These are phyloP conservation scores for Phaethornis superciliosus DNA, from an alignment of 2,113 vertebrate genomes.

Conservation along the genomic window DNA sequence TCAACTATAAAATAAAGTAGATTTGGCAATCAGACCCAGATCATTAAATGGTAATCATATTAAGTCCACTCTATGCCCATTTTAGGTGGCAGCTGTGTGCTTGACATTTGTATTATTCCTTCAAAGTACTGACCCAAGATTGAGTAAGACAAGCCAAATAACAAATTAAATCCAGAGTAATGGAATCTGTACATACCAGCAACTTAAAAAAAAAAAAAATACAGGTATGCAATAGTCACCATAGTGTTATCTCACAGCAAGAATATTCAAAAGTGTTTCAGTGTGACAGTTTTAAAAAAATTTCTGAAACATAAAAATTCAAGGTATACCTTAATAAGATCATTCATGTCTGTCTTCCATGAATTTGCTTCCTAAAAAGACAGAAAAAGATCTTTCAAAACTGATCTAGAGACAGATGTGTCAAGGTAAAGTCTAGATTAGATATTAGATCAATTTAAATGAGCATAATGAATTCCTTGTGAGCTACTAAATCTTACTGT, in stretches of 20 bases:
- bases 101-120: neutral
- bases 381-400: neutral
- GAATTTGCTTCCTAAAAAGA: constrained; percentile 60
- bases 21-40: neutral
- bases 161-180: neutral
- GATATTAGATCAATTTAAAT: neutral
- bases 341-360: constrained; percentile 41
- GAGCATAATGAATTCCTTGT: neutral
- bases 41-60: neutral
- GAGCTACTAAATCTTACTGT: neutral
- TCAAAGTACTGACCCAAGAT: neutral
- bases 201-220: neutral
- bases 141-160: neutral
- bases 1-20: neutral
- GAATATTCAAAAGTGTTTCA: neutral
- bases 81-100: neutral
- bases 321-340: constrained; percentile 48
- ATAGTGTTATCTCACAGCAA: neutral
- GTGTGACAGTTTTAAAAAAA: neutral
- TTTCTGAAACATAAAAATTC: neutral
- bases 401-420: neutral
- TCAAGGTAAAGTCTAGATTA: neutral
- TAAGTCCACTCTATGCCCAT: neutral
- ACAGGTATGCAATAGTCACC: neutral
- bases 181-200: neutral